A percentile compares a stretch with the other conserved stretches of the same genome.
Evolutionary conservation across 2,888 invertebrate genomes (phyloP).

Genomic region (Tetrapedia diversipes): DNA sequence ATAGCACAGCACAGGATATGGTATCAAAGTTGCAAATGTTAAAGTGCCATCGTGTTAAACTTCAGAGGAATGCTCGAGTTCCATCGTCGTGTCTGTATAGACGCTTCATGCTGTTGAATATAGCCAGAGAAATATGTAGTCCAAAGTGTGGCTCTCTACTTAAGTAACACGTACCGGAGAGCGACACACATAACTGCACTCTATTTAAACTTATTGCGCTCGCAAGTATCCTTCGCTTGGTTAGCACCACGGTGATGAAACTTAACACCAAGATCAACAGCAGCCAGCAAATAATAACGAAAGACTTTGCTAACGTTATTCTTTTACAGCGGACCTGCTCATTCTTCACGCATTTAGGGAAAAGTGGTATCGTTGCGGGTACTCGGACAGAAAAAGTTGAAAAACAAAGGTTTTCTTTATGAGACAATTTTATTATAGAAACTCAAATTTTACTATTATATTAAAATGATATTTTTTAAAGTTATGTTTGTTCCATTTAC

Average conservation of each 20-base stretch:
- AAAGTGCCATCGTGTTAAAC: conserved; percentile 19
- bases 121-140: conserved; percentile 20
- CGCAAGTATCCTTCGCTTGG: background rate
- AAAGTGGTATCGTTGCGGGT: too few species aligned
- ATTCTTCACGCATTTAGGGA: too few species aligned
- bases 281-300: background rate
- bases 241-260: background rate
- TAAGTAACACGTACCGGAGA: conserved; percentile 8
- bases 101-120: conserved; percentile 7
- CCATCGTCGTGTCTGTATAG: background rate
- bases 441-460: too few species aligned
- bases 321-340: background rate
- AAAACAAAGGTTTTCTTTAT: too few species aligned
- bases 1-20: conserved; percentile 12
- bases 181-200: background rate
- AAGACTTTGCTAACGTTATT: background rate
- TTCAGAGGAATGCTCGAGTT: conserved; percentile 20
- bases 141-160: background rate
- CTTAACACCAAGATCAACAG: background rate
- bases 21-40: conserved; percentile 31
- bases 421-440: too few species aligned
- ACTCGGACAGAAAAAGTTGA: too few species aligned
- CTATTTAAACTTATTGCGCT: conserved; percentile 16
- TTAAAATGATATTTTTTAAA: too few species aligned
- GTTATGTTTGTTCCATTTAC: too few species aligned